Evolutionary conservation across 2,888 invertebrate species (phyloP).

Genomic region (Cryptus armator): DNA sequence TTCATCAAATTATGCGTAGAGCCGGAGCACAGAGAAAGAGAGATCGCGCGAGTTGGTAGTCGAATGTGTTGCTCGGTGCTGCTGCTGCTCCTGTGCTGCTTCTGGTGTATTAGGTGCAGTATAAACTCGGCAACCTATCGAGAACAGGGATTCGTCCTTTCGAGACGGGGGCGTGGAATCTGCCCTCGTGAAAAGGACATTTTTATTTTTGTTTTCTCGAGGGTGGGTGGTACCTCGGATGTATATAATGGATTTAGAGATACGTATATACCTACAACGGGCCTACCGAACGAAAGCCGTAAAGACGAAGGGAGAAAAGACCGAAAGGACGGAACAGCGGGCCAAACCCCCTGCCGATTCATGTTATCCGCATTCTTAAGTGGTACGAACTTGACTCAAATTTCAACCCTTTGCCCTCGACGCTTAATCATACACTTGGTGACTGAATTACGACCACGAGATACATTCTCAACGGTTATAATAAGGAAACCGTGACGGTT

Average conservation of each 20-base stretch:
- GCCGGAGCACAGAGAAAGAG: constrained; percentile 59
- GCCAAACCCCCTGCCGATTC: constrained; percentile 64
- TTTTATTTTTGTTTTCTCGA: constrained; percentile 33
- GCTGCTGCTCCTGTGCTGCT: constrained; percentile 12
- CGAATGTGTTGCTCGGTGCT: constrained; percentile 19
- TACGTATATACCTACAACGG: neutral
- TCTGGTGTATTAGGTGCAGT: constrained; percentile 44
- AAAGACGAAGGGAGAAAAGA: neutral
- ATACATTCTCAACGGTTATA: neutral
- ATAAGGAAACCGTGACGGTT: neutral
- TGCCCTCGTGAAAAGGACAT: constrained; percentile 49
- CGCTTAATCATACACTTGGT: constrained; percentile 5
- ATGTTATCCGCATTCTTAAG: constrained; percentile 76
- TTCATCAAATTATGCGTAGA: constrained; percentile 83
- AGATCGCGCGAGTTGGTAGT: constrained; percentile 28
- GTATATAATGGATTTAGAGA: neutral
- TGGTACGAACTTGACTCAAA: constrained; percentile 77
- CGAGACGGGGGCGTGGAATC: constrained; percentile 4
- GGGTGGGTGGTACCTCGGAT: constrained; percentile 52
- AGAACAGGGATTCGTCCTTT: constrained; percentile 9
- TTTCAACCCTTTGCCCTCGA: constrained; percentile 75
- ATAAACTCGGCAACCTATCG: constrained; percentile 11
- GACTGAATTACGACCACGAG: neutral
- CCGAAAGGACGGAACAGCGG: neutral
- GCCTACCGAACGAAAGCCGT: neutral